Percentiles rank a stretch among this genome's conserved stretches.
These are phyloP conservation scores for Megaceryle maxima DNA, from an alignment of 2,113 vertebrate genomes.

Conservation along the genomic window DNA sequence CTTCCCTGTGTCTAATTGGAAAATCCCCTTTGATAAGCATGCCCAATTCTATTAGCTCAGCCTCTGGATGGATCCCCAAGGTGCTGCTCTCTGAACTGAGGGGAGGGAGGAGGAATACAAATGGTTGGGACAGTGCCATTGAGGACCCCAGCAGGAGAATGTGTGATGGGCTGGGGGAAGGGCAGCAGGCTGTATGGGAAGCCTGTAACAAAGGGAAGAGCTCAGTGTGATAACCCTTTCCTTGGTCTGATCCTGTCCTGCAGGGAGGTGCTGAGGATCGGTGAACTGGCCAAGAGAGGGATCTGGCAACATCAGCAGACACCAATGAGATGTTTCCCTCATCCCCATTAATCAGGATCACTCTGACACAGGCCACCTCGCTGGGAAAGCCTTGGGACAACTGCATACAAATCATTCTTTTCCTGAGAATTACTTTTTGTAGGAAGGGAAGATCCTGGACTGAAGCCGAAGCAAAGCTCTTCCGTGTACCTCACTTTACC, in stretches of 20 bases:
- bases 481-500: background rate
- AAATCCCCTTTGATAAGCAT: slow-evolving; percentile 35
- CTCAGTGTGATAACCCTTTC: background rate
- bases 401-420: background rate
- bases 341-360: background rate
- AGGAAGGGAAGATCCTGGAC: background rate
- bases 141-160: background rate
- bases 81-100: background rate
- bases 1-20: background rate
- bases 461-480: background rate
- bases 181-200: background rate
- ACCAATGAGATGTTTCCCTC: background rate
- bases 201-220: background rate
- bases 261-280: background rate
- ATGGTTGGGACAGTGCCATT: background rate
- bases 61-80: background rate
- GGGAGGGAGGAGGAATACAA: background rate
- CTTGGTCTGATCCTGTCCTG: background rate
- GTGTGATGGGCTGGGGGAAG: background rate
- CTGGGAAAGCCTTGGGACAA: background rate
- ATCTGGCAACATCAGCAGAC: background rate
- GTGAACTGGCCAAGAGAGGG: fast-evolving
- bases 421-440: background rate
- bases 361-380: background rate
- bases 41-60: slow-evolving; percentile 5